Evolutionary conservation across 2,113 vertebrate genomes (phyloP).

Genomic region (Pitta sordida): DNA sequence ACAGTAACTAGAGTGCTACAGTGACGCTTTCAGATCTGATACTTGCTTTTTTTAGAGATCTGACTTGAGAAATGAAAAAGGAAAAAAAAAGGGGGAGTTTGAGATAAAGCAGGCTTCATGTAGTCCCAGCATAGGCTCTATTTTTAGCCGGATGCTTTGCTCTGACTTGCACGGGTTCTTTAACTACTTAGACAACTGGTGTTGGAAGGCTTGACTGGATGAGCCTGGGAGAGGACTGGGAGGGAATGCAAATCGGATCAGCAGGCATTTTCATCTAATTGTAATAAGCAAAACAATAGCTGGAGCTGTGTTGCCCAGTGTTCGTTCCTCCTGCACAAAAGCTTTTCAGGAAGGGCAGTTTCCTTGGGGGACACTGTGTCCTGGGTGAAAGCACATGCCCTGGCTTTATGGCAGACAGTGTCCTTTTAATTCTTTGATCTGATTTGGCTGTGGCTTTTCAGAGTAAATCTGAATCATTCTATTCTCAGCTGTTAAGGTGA

Average conservation of each 20-base stretch:
- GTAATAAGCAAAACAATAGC: background rate
- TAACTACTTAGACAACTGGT: constrained; percentile 33
- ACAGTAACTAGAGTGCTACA: background rate
- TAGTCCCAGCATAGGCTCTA: constrained; percentile 41
- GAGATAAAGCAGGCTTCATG: constrained; percentile 46
- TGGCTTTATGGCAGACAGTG: constrained; percentile 56
- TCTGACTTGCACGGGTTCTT: constrained; percentile 20
- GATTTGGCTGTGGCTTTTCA: constrained; percentile 66
- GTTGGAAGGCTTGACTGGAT: constrained; percentile 12
- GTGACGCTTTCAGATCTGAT: constrained; percentile 8
- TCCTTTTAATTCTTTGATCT: constrained; percentile 68
- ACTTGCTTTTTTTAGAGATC: constrained; percentile 47
- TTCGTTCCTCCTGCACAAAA: constrained; percentile 8
- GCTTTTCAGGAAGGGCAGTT: constrained; percentile 45
- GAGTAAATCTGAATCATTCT: constrained; percentile 57
- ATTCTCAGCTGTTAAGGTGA: constrained; percentile 62
- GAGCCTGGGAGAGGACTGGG: background rate
- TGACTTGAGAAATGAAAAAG: constrained; percentile 36
- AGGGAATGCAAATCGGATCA: constrained; percentile 29
- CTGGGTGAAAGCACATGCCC: constrained; percentile 45
- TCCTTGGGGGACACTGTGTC: constrained; percentile 25
- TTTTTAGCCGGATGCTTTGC: constrained; percentile 58
- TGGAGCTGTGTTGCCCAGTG: background rate
- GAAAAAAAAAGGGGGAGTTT: background rate
- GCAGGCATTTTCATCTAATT: constrained; percentile 28